These are phyloP conservation scores for Brachyrhaphis roseni DNA, from an alignment of 2,797 vertebrate species.

Conservation along the genomic window DNA sequence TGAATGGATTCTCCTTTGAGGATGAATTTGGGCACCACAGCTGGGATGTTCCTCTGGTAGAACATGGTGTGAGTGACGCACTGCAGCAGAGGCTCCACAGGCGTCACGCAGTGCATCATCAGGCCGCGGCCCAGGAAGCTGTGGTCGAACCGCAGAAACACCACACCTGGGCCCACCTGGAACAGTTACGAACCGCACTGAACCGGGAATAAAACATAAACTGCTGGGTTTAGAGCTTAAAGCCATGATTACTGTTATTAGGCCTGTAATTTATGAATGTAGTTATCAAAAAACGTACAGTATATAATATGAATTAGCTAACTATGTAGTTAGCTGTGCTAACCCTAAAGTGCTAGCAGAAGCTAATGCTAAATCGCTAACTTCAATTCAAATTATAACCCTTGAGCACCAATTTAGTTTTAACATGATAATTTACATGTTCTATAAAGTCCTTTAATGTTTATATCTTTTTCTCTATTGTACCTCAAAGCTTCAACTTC, in stretches of 20 bases:
- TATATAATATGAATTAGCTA: neutral
- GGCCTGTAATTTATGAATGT: neutral
- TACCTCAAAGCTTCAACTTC: neutral
- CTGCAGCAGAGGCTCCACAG: constrained; percentile 87
- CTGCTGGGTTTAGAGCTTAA: neutral
- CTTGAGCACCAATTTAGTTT: neutral
- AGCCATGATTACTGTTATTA: neutral
- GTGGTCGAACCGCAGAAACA: constrained; percentile 82
- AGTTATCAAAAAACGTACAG: neutral
- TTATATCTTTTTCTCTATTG: too few relatives aligned
- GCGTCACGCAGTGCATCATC: constrained; percentile 85
- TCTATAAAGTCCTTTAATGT: neutral
- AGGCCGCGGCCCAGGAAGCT: constrained; percentile 82
- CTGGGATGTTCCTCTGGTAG: constrained; percentile 79
- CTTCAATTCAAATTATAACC: neutral
- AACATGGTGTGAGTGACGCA: constrained; percentile 86
- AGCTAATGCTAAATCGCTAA: neutral
- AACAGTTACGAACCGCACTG: constrained; percentile 3
- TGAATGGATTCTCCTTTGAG: constrained; percentile 83
- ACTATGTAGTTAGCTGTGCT: too few relatives aligned
- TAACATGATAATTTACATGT: neutral
- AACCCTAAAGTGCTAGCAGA: neutral
- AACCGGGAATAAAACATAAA: neutral
- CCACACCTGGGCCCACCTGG: constrained; percentile 87
- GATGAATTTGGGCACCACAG: constrained; percentile 84